phyloP scores from a whole-genome alignment of 2,888 invertebrate species.

The Lasius platythorax region DNA sequence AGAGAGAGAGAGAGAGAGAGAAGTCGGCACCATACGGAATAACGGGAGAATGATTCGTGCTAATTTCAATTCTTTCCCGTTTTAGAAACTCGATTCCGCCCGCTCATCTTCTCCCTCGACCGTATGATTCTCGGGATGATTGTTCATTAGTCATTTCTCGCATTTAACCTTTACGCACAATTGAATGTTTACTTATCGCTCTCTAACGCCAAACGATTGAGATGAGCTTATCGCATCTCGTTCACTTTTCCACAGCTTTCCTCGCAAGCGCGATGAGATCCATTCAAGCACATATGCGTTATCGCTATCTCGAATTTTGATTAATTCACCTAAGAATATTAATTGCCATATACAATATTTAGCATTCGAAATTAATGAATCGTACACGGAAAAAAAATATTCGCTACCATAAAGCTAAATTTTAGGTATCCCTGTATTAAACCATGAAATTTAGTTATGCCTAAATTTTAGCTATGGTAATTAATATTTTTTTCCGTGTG shows the following conservation, averaged over 20 bases:
- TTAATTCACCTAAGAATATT: background rate
- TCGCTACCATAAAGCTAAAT: too few relatives aligned
- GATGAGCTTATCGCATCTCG: background rate
- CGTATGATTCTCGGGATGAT: background rate
- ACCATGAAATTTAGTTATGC: too few relatives aligned
- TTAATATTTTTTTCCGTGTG: background rate
- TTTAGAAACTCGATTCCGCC: background rate
- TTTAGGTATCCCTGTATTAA: too few relatives aligned
- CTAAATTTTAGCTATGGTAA: too few relatives aligned
- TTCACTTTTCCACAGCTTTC: too few relatives aligned
- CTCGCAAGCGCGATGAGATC: too few relatives aligned
- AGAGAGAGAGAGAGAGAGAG: background rate
- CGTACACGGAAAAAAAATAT: too few relatives aligned
- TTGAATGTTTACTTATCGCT: background rate
- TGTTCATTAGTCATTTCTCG: background rate
- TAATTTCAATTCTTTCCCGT: slow-evolving; percentile 5
- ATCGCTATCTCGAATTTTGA: background rate
- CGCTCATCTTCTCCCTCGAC: background rate
- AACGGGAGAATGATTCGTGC: slow-evolving; percentile 2
- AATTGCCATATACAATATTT: background rate
- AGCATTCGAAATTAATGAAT: background rate
- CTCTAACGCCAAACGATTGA: background rate
- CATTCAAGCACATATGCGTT: too few relatives aligned
- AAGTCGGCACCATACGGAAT: background rate
- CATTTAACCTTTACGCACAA: background rate